Conservation (phyloP, 2,113 vertebrate genomes). For the Brachypodius melanocephalos region DNA sequence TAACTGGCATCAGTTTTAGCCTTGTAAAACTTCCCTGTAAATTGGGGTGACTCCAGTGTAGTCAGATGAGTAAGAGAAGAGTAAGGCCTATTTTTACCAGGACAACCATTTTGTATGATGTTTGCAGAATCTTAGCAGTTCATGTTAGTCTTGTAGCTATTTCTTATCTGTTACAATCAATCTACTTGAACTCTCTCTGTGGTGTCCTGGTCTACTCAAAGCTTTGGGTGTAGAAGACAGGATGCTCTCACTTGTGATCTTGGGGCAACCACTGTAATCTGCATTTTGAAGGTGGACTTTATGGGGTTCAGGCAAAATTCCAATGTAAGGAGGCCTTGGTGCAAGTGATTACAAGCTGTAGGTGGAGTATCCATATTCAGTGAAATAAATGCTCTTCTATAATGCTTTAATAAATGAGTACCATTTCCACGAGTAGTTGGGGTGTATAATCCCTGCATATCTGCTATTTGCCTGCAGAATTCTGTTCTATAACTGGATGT, state of each 20-base stretch:
- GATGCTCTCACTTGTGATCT: neutral
- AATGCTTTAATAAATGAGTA: neutral
- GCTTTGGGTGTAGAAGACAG: neutral
- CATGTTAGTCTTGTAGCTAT: neutral
- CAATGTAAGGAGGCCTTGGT: neutral
- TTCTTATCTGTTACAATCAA: neutral
- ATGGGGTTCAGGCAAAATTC: neutral
- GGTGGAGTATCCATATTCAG: neutral
- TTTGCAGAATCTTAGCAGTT: neutral
- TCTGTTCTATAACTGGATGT: neutral
- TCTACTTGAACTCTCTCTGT: neutral
- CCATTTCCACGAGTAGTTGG: rapidly evolving
- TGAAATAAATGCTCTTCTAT: neutral
- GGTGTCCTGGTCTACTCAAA: neutral
- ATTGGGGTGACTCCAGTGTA: neutral
- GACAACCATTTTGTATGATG: neutral
- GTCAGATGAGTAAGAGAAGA: neutral
- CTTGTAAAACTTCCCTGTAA: neutral
- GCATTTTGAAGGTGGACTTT: neutral
- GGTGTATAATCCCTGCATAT: neutral
- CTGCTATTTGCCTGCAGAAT: neutral
- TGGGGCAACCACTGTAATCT: neutral
- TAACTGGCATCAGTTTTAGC: neutral
- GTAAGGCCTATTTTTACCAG: neutral
- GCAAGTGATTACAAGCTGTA: neutral